Evolutionary conservation across 1,140 invertebrate genomes (phyloP).

Genomic region (Cydia splendana): DNA sequence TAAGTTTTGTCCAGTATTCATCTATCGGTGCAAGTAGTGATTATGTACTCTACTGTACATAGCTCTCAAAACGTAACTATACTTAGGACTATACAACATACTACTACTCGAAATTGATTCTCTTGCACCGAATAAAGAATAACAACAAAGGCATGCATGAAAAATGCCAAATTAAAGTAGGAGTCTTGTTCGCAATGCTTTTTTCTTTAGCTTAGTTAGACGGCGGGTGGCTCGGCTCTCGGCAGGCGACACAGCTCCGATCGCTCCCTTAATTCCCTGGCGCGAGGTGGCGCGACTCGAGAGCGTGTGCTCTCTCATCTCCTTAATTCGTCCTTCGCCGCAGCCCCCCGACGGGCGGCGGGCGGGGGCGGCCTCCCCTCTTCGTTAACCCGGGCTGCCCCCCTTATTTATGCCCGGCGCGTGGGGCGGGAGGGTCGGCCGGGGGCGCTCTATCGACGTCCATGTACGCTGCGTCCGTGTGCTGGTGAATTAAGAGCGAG

Average conservation of each 20-base stretch:
- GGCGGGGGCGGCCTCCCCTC: conserved; percentile 64
- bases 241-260: conserved; percentile 35
- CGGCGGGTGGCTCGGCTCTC: conserved; percentile 10
- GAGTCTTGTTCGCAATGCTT: conserved; percentile 6
- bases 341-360: conserved; percentile 63
- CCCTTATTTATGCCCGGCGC: conserved; percentile 74
- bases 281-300: conserved; percentile 71
- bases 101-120: neutral
- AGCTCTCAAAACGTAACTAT: neutral
- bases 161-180: conserved; percentile 16
- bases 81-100: neutral
- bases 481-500: conserved; percentile 77
- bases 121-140: no score
- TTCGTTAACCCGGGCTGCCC: conserved; percentile 74
- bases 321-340: conserved; percentile 80
- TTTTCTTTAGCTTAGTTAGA: conserved; percentile 28
- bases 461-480: conserved; percentile 64
- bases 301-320: conserved; percentile 79
- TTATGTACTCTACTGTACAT: neutral
- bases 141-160: conserved; percentile 8
- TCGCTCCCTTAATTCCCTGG: conserved; percentile 63
- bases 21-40: neutral
- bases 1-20: neutral
- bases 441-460: conserved; percentile 67
- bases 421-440: conserved; percentile 53